Evolutionary conservation across 2,888 invertebrate species (phyloP), one percentile per base, ranked within the genome.

Genomic region (Aphrophora alni): DNA sequence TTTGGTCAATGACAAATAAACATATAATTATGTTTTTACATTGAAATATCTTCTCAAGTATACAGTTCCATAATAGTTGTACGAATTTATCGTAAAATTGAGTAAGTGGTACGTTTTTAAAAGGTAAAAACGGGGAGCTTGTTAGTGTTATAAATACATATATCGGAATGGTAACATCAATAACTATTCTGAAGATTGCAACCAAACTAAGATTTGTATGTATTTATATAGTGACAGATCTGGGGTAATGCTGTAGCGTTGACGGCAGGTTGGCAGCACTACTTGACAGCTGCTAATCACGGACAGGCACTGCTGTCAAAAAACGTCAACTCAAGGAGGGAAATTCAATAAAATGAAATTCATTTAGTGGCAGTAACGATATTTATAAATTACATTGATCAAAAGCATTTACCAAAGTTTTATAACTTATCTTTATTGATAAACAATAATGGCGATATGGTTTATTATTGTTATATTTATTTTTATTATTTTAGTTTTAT

Each of bases 231-330:
- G 59, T 59, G 59, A 59, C 59, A 59, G 59, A 59, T 59, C 59
- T 59, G 21, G 59, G 59, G 59, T 59, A 59, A 59, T 59, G 59
- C 21, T 59, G 59, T 21, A 21, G 59, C 59, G 59, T n/a, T 59
- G 59, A 59, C 59, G 59, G 59, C 14, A 59, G 59, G 59, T 59
- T 59, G 59, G 59, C 59, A 59, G 59, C 59, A 1, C n/a, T 59
- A 21, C 21, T 59, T 59, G 59, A 59, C 59, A 59, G 59, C 59
- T 59, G 59, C 59, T 59, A 59, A 59, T 59, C 59, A 59, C 59
- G 59, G 59, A 21, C 59, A 59, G 59, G 21, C 59, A 14, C 44
- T 59, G 59, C 59, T 59, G 59, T 59, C 59, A 59, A 59, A 59
- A 59, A 59, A 59, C 10, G 59, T 59, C 59, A 59, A 59, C 21